phyloP scores from a whole-genome alignment of 1,140 invertebrate genomes.

The Drosophila sp. region DNA sequence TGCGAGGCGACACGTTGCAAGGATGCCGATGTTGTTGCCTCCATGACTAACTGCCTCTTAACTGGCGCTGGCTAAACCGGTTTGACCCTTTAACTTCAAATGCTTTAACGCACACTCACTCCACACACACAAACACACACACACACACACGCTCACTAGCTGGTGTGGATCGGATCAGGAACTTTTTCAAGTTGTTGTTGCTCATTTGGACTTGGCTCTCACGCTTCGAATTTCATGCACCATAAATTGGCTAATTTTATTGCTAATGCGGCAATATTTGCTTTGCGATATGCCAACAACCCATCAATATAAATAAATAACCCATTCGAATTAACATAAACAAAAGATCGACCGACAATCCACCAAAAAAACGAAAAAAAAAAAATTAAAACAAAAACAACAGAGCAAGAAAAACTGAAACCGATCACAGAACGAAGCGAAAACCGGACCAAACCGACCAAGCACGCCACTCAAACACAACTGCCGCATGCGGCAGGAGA shows the following conservation, averaged over 20 bases:
- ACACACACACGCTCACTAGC: constrained; percentile 26
- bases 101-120: constrained; percentile 55
- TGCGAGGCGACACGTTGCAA: constrained; percentile 77
- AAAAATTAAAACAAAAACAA: constrained; percentile 21
- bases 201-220: constrained; percentile 43
- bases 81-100: constrained; percentile 77
- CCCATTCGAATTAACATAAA: constrained; percentile 71
- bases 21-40: constrained; percentile 52
- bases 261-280: constrained; percentile 55
- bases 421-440: constrained; percentile 11
- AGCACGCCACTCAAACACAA: constrained; percentile 50
- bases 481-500: constrained; percentile 36
- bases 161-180: constrained; percentile 7
- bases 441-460: constrained; percentile 22
- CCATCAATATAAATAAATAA: constrained; percentile 57
- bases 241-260: constrained; percentile 69
- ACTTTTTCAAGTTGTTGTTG: constrained; percentile 14
- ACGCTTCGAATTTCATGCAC: constrained; percentile 58
- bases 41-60: constrained; percentile 42
- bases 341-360: constrained; percentile 30
- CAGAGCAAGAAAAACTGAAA: constrained; percentile 1
- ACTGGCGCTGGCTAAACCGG: constrained; percentile 68
- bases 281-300: constrained; percentile 24
- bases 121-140: constrained; percentile 30
- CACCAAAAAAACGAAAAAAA: constrained; percentile 23